phyloP scores from a whole-genome alignment of 2,113 vertebrate genomes.

The Sorex araneus region DNA sequence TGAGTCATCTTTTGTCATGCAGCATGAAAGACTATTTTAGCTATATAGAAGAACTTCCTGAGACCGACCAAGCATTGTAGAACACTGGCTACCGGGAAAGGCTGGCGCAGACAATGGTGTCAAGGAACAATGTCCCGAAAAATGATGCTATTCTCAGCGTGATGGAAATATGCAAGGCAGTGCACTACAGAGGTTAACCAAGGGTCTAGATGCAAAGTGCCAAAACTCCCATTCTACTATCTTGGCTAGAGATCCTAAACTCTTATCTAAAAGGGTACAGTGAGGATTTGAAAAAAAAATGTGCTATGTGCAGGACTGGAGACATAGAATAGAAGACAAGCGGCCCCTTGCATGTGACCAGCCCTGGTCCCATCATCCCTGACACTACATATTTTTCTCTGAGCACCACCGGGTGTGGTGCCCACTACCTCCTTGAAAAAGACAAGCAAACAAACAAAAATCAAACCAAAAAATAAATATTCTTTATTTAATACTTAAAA shows the following conservation, averaged over 20 bases:
- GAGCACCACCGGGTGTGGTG: too few species aligned
- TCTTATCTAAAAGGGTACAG: neutral
- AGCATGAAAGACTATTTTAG: constrained; percentile 43
- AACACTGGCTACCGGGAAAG: neutral
- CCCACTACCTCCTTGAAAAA: too few species aligned
- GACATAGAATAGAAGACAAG: too few species aligned
- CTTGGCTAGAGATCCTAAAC: neutral
- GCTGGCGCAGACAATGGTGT: neutral
- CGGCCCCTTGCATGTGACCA: too few species aligned
- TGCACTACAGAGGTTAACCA: neutral
- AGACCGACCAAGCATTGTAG: neutral
- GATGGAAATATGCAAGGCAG: neutral
- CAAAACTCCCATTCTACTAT: neutral
- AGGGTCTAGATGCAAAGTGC: neutral
- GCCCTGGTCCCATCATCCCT: too few species aligned
- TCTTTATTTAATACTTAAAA: neutral
- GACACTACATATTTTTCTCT: too few species aligned
- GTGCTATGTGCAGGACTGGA: neutral
- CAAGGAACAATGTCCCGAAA: neutral
- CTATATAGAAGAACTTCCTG: constrained; percentile 34
- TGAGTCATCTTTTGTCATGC: constrained; percentile 1
- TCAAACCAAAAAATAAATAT: neutral
- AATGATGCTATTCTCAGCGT: neutral
- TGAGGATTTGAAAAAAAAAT: neutral
- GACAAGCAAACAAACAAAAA: too few species aligned